A percentile compares a stretch with the other conserved stretches of the same genome.
Conservation (phyloP, 1,140 invertebrate species). For the Leptinotarsa lineolata region DNA sequence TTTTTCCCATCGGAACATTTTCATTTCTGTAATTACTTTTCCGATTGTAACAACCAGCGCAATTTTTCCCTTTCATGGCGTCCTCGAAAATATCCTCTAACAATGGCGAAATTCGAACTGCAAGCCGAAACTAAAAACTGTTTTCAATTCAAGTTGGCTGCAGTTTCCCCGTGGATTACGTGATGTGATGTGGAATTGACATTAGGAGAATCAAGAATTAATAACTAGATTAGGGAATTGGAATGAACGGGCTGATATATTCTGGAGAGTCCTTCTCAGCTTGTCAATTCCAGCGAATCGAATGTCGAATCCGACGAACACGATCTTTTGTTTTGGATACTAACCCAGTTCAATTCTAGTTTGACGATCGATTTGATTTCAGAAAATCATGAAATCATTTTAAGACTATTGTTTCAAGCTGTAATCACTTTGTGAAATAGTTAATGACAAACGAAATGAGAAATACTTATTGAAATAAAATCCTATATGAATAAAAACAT, state of each 20-base stretch:
- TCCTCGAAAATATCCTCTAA: not conserved
- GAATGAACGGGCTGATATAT: not conserved
- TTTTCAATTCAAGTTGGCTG: conserved; percentile 3
- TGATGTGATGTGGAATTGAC: conserved; percentile 8
- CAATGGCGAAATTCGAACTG: not conserved
- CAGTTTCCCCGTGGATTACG: not conserved
- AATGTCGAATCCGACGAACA: not conserved
- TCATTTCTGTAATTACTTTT: not conserved
- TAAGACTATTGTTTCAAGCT: too few relatives aligned
- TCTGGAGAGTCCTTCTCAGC: not conserved
- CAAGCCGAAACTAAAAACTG: not conserved
- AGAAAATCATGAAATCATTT: too few relatives aligned
- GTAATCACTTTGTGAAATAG: too few relatives aligned
- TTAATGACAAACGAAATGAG: too few relatives aligned
- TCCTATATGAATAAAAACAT: too few relatives aligned
- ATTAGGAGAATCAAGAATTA: conserved; percentile 3
- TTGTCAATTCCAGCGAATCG: conserved; percentile 5
- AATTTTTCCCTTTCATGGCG: not conserved
- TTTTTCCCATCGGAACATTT: too few relatives aligned
- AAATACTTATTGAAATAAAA: too few relatives aligned
- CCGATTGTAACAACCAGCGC: not conserved
- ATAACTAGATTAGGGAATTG: conserved; percentile 8
- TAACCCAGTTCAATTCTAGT: not conserved
- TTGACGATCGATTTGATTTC: too few relatives aligned
- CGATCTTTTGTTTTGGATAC: not conserved